These are phyloP conservation scores for Grallaria varia DNA, from an alignment of 2,113 vertebrate species.

Conservation along the genomic window DNA sequence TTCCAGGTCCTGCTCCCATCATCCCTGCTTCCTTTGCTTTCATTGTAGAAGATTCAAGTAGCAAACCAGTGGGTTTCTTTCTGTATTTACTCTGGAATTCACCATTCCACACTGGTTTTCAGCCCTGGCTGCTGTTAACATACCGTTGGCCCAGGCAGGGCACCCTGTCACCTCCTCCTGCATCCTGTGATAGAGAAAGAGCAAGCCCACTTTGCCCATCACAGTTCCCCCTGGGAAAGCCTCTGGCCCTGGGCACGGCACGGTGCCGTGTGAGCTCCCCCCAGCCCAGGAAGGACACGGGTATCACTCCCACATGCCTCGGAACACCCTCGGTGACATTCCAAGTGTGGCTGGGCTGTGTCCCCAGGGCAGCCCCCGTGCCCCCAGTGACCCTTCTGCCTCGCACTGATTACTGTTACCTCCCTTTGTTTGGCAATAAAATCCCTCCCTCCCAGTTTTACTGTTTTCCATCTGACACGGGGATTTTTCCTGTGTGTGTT, in stretches of 20 bases:
- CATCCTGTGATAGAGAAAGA: neutral
- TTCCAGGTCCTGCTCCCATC: neutral
- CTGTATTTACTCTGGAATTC: neutral
- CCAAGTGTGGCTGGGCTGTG: neutral
- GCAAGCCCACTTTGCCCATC: neutral
- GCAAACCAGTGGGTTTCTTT: neutral
- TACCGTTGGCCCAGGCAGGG: neutral
- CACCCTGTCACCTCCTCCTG: neutral
- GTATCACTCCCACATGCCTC: neutral
- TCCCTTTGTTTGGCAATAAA: slow-evolving; percentile 27
- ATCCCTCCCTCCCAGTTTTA: neutral
- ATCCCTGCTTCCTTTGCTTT: neutral
- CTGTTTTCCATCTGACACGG: neutral
- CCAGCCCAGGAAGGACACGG: neutral
- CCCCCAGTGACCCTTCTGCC: neutral
- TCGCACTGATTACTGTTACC: slow-evolving; percentile 43
- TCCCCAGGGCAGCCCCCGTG: slow-evolving; percentile 14
- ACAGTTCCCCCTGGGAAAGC: neutral
- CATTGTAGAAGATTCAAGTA: neutral
- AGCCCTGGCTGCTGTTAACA: neutral
- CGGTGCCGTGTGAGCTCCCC: neutral
- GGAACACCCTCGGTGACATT: neutral
- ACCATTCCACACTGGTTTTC: fast-evolving
- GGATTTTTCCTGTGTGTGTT: neutral
- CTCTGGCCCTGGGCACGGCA: neutral